Conservation (phyloP, 2,888 invertebrate species). For the Pammene fasciana region DNA sequence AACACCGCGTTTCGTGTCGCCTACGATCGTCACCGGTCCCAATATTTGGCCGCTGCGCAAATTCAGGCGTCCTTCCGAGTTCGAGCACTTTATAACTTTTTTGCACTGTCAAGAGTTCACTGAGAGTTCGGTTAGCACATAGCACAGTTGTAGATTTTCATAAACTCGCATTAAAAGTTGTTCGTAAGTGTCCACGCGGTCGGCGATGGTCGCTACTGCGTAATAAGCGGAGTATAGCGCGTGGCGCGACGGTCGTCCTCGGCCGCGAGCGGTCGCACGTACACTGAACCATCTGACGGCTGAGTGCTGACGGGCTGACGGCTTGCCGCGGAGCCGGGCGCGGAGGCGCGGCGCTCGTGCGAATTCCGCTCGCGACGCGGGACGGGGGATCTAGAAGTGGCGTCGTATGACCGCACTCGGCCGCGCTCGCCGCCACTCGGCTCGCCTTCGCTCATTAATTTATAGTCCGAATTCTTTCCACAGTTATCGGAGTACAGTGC, state of each 20-base stretch:
- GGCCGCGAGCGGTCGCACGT: slow-evolving; percentile 76
- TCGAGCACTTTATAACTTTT: slow-evolving; percentile 74
- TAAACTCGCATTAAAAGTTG: slow-evolving; percentile 48
- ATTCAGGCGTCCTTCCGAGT: slow-evolving; percentile 63
- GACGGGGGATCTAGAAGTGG: slow-evolving; percentile 69
- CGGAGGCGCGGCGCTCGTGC: slow-evolving; percentile 70
- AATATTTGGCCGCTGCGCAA: slow-evolving; percentile 62
- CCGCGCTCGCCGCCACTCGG: slow-evolving; percentile 53
- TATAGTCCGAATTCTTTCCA: slow-evolving; percentile 60
- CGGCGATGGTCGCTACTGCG: slow-evolving; percentile 75
- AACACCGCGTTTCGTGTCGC: slow-evolving; percentile 69
- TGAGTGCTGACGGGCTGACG: slow-evolving; percentile 67
- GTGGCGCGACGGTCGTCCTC: slow-evolving; percentile 69
- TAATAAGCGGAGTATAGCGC: slow-evolving; percentile 73
- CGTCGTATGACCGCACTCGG: slow-evolving; percentile 70
- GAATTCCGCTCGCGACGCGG: slow-evolving; percentile 51
- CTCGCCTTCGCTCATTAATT: slow-evolving; percentile 49
- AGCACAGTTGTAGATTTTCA: slow-evolving; percentile 43
- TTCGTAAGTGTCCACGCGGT: slow-evolving; percentile 75
- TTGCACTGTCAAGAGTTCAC: slow-evolving; percentile 76
- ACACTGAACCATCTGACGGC: slow-evolving; percentile 73
- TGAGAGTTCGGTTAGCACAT: slow-evolving; percentile 46
- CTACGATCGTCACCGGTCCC: slow-evolving; percentile 65
- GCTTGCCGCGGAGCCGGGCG: slow-evolving; percentile 65
- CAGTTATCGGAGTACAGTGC: slow-evolving; percentile 51